phyloP scores from a whole-genome alignment of 2,888 invertebrate species.

The Cheilosia impressa region DNA sequence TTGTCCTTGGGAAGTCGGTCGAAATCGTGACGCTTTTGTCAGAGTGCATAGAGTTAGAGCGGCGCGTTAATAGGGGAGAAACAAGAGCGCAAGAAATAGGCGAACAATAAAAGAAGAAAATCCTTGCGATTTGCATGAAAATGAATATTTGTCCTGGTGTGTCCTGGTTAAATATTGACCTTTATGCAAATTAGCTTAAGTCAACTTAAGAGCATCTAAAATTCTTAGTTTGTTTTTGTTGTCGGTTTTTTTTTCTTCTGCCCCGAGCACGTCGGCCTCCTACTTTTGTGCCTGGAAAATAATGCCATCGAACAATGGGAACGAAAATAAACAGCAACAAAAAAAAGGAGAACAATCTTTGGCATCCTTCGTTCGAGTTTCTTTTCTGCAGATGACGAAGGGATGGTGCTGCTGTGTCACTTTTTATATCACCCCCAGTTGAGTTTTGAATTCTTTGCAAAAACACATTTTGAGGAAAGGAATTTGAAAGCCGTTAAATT shows the following conservation, averaged over 20 bases:
- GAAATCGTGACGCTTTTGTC: slow-evolving; percentile 60
- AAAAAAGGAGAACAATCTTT: slow-evolving; percentile 23
- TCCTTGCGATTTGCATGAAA: slow-evolving; percentile 82
- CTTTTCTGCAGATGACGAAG: slow-evolving; percentile 39
- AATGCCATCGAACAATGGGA: slow-evolving; percentile 64
- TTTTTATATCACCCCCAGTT: not conserved
- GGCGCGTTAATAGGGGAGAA: not conserved
- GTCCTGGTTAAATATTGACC: slow-evolving; percentile 78
- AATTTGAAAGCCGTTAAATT: slow-evolving; percentile 72
- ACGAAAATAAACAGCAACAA: slow-evolving; percentile 21
- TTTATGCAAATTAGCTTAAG: slow-evolving; percentile 83
- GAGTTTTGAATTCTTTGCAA: slow-evolving; percentile 56
- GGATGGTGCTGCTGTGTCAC: slow-evolving; percentile 13
- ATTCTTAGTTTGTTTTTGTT: slow-evolving; percentile 56
- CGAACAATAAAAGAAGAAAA: slow-evolving; percentile 78
- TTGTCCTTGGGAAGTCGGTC: slow-evolving; percentile 62
- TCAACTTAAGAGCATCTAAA: slow-evolving; percentile 83
- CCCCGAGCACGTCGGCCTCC: not conserved
- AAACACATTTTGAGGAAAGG: slow-evolving; percentile 55
- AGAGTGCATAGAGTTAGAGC: not conserved
- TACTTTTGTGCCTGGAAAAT: slow-evolving; percentile 45
- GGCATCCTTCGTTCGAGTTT: slow-evolving; percentile 26
- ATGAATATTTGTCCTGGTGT: slow-evolving; percentile 79
- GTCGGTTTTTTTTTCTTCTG: not conserved
- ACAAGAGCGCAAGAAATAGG: slow-evolving; percentile 12